A percentile compares a stretch with the other conserved stretches of the same genome.
Conservation (phyloP, 2,797 vertebrate genomes). For the Rhadinocentrus ornatus region DNA sequence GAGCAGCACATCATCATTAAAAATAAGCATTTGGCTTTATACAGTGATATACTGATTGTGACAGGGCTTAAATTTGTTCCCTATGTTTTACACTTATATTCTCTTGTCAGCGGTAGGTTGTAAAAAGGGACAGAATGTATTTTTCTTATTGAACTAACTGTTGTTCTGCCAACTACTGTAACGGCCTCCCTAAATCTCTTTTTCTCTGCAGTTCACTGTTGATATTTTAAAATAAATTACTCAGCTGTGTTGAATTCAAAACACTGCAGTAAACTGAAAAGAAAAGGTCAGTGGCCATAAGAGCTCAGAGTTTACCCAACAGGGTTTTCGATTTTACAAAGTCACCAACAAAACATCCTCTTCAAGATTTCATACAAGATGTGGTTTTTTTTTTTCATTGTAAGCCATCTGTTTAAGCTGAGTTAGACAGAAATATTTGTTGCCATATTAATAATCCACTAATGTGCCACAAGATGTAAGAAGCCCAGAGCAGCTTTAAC, state of each 20-base stretch:
- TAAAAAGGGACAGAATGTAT: background rate
- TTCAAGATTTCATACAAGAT: background rate
- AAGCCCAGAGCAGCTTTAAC: conserved; percentile 5
- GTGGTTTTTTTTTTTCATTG: background rate
- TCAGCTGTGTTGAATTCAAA: conserved; percentile 8
- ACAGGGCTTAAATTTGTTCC: background rate
- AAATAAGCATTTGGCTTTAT: conserved; percentile 8
- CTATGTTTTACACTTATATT: background rate
- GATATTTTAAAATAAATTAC: conserved; percentile 9
- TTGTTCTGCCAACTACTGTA: background rate
- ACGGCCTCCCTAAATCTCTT: background rate
- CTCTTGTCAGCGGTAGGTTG: background rate
- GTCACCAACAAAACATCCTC: no score
- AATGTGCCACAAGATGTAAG: conserved; percentile 12
- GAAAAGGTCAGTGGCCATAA: background rate
- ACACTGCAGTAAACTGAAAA: background rate
- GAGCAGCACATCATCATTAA: conserved; percentile 15
- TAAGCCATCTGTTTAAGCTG: background rate
- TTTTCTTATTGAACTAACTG: background rate
- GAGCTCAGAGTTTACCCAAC: background rate
- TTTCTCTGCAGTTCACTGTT: background rate
- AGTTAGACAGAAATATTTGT: background rate
- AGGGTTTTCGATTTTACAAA: conserved; percentile 1
- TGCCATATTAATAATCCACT: background rate
- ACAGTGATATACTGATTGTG: background rate